These are phyloP conservation scores for Porites cylindrica DNA, from an alignment of 92 coral and sea anemone genomes.

Conservation along the genomic window DNA sequence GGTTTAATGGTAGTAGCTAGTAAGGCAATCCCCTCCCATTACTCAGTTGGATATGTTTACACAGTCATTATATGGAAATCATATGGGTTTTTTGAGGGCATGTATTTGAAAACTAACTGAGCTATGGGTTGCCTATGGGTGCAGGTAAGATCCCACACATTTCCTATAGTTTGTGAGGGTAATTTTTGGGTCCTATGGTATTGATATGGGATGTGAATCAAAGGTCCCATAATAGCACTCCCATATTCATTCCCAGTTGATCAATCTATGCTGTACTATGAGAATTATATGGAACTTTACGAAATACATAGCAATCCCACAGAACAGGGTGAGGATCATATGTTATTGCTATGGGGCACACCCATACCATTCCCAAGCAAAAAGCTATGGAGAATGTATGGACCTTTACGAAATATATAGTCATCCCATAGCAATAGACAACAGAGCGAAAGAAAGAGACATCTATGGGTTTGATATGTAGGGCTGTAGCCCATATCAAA, in stretches of 20 bases:
- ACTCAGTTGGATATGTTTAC: too few species aligned
- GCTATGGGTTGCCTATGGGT: too few species aligned
- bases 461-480: constrained; percentile 27
- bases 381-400: constrained; percentile 7
- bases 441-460: background rate
- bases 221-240: too few species aligned
- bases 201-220: too few species aligned
- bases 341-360: constrained; percentile 13
- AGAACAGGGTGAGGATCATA: background rate
- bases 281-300: background rate
- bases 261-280: background rate
- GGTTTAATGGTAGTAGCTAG: too few species aligned
- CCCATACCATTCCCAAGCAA: constrained; percentile 8
- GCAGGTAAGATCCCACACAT: too few species aligned
- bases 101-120: too few species aligned
- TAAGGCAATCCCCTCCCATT: too few species aligned
- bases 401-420: background rate
- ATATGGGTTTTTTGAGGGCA: too few species aligned
- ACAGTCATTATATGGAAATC: too few species aligned
- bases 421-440: constrained; percentile 6
- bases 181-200: too few species aligned
- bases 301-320: background rate
- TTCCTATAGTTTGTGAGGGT: too few species aligned
- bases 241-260: background rate
- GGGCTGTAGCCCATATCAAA: constrained; percentile 9